phyloP scores from a whole-genome alignment of 2,888 invertebrate genomes.

The Callinectes sapidus region DNA sequence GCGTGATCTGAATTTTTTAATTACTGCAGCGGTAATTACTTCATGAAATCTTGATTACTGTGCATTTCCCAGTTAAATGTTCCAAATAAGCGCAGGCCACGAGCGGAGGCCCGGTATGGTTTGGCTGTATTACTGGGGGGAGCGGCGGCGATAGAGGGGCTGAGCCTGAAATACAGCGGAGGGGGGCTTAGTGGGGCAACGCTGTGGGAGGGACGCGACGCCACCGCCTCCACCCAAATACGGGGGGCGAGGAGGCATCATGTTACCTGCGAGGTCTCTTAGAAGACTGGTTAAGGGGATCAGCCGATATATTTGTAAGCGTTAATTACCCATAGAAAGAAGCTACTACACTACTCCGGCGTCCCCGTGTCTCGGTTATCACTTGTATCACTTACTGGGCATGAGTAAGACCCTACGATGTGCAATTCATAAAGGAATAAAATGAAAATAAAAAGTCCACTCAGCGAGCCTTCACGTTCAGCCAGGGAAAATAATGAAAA shows the following conservation, averaged over 20 bases:
- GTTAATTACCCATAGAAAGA: conserved; percentile 39
- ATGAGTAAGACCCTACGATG: not conserved
- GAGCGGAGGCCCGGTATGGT: not conserved
- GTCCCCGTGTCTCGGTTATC: conserved; percentile 24
- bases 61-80: conserved; percentile 51
- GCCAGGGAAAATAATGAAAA: conserved; percentile 59
- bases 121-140: conserved; percentile 19
- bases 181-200: conserved; percentile 7
- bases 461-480: conserved; percentile 49
- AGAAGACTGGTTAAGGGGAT: conserved; percentile 3
- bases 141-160: not conserved
- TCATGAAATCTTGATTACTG: conserved; percentile 59
- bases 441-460: not conserved
- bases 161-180: conserved; percentile 33
- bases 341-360: not conserved
- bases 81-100: conserved; percentile 40
- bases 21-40: conserved; percentile 56
- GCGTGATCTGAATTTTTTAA: conserved; percentile 66
- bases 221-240: not conserved
- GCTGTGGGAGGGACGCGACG: conserved; percentile 23
- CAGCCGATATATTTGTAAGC: conserved; percentile 27
- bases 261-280: conserved; percentile 33
- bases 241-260: not conserved
- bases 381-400: not conserved
- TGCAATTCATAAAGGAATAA: not conserved